Evolutionary conservation across 2,113 vertebrate genomes (phyloP).

Genomic region (Nothobranchius kuhntae): DNA sequence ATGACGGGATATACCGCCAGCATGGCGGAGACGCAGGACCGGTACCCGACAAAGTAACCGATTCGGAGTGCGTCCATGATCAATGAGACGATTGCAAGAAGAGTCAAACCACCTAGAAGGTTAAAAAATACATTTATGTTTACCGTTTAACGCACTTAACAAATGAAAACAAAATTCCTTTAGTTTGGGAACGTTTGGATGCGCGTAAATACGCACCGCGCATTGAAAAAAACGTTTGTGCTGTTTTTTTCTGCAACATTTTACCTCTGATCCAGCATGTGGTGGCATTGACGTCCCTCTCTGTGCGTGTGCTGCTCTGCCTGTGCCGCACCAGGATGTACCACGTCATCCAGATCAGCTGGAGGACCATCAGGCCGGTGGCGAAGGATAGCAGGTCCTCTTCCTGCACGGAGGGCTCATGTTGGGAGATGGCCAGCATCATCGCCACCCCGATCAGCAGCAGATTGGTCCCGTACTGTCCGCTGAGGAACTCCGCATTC

Average conservation of each 20-base stretch:
- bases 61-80: conserved; percentile 93
- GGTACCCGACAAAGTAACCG: conserved; percentile 91
- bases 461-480: conserved; percentile 93
- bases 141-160: no score
- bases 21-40: conserved; percentile 85
- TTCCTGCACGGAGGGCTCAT: conserved; percentile 81
- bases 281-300: conserved; percentile 87
- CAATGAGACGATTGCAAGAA: conserved; percentile 90
- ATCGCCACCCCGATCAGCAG: conserved; percentile 88
- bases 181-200: neutral
- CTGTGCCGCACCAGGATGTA: conserved; percentile 85
- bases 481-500: conserved; percentile 90
- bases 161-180: no score
- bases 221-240: no score
- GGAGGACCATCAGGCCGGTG: conserved; percentile 89
- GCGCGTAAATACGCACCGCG: no score
- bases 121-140: no score
- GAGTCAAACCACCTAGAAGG: conserved; percentile 86
- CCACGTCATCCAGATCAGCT: conserved; percentile 96
- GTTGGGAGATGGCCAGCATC: conserved; percentile 88
- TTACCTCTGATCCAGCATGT: conserved; percentile 93
- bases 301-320: conserved; percentile 77
- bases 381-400: conserved; percentile 86
- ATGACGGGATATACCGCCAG: conserved; percentile 90
- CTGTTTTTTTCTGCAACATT: neutral